These are phyloP conservation scores for fruit fly (Drosophila melanogaster) DNA, from an alignment of 1,140 invertebrate genomes.

Conservation along the genomic window Release_6_plus_ISO1_MT NT_033777.3:14514501-14515000, in stretches of 20 bases:
- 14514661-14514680: constrained; percentile 70
- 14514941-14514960: constrained; percentile 48
- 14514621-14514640: constrained; percentile 30
- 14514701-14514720: constrained; percentile 32
- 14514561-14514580: constrained; percentile 78
- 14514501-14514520: constrained; percentile 6
- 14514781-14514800: constrained; percentile 69
- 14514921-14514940: constrained; percentile 14
- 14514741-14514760: constrained; percentile 26
- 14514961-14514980: constrained; percentile 66
- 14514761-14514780: constrained; percentile 54
- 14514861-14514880: constrained; percentile 30
- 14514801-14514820: constrained; percentile 47
- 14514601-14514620: constrained; percentile 28
- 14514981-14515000: constrained; percentile 57
- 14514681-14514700: constrained; percentile 38
- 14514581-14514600: constrained; percentile 49
- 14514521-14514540: constrained; percentile 50
- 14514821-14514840: constrained; percentile 33
- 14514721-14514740: constrained; percentile 55
- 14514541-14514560: constrained; percentile 47
- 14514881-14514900: constrained; percentile 48
- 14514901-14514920: constrained; percentile 38
- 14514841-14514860: constrained; percentile 40
- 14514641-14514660: constrained; percentile 47